Conservation (phyloP, 1,140 invertebrate species). For the Macrosteles quadrilineatus region DNA sequence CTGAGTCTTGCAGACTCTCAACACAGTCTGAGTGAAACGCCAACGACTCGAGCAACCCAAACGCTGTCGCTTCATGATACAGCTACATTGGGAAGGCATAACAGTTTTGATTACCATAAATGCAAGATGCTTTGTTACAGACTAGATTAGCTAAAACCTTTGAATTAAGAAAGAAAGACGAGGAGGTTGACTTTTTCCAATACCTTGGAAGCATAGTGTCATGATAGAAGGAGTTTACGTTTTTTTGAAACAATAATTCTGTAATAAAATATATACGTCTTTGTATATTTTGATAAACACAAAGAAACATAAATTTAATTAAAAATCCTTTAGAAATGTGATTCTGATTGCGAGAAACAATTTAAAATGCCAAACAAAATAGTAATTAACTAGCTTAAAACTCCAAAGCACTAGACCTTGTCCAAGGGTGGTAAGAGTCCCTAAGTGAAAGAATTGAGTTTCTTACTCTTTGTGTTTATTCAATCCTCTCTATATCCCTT, state of each 20-base stretch:
- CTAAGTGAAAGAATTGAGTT: too few species aligned
- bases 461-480: too few species aligned
- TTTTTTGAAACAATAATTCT: background rate
- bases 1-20: conserved; percentile 65
- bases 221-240: background rate
- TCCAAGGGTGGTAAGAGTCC: too few species aligned
- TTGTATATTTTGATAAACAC: too few species aligned
- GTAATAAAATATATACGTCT: background rate
- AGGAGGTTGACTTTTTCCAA: too few species aligned
- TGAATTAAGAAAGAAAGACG: background rate
- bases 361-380: too few species aligned
- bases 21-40: conserved; percentile 71
- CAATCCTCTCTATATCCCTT: too few species aligned
- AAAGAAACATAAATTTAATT: too few species aligned
- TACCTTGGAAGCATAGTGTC: background rate
- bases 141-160: background rate
- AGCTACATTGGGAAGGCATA: conserved; percentile 44
- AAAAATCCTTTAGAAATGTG: too few species aligned
- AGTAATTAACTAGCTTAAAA: too few species aligned
- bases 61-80: conserved; percentile 68
- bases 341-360: too few species aligned
- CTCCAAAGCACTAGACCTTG: too few species aligned
- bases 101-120: background rate
- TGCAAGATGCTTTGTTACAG: background rate
- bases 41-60: conserved; percentile 71